phyloP scores from a whole-genome alignment of 2,797 vertebrate species.

The Galaxias olidus region DNA sequence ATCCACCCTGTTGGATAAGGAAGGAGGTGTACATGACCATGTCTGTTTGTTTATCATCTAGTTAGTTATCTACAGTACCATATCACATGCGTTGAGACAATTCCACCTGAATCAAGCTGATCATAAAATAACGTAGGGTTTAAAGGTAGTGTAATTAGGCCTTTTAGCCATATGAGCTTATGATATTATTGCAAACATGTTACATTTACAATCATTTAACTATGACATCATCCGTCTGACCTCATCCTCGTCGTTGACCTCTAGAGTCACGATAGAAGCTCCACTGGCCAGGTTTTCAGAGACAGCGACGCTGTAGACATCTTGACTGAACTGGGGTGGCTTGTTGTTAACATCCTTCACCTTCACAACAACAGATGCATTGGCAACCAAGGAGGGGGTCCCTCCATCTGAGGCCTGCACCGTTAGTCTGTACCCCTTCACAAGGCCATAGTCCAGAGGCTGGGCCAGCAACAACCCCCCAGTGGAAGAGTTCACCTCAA shows the following conservation, averaged over 20 bases:
- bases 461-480: constrained; percentile 64
- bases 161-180: background rate
- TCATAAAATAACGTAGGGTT: background rate
- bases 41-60: background rate
- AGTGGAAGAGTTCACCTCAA: constrained; percentile 53
- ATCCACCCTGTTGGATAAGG: constrained; percentile 68
- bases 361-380: constrained; percentile 50
- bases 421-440: constrained; percentile 55
- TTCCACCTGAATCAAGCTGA: background rate
- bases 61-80: too few species aligned
- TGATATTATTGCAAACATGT: background rate
- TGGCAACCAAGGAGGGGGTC: constrained; percentile 49
- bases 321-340: constrained; percentile 70
- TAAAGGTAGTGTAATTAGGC: background rate
- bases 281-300: constrained; percentile 72
- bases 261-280: constrained; percentile 62
- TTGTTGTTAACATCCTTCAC: constrained; percentile 78
- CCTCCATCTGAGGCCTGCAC: constrained; percentile 75
- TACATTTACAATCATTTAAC: background rate
- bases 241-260: constrained; percentile 73
- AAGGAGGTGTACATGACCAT: background rate
- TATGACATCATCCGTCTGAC: constrained; percentile 49
- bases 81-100: background rate
- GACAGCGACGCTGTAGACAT: constrained; percentile 54
- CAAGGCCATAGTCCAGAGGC: constrained; percentile 69